A percentile compares a stretch with the other conserved stretches of the same genome.
phyloP scores from a whole-genome alignment of 2,888 invertebrate genomes.

The Hyppa rectilinea region DNA sequence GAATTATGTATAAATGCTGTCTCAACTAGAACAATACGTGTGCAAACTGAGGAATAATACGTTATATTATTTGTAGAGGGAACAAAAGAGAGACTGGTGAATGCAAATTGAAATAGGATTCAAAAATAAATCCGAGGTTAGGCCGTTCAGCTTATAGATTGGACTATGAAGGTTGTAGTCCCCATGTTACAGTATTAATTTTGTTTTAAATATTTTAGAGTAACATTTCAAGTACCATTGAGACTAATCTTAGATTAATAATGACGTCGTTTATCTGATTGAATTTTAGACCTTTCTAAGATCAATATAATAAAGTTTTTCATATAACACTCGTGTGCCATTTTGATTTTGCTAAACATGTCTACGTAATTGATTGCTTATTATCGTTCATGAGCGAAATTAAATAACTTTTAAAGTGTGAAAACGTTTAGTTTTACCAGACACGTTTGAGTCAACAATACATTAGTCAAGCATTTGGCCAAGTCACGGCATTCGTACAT shows the following conservation, averaged over 20 bases:
- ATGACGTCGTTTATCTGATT: not conserved
- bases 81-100: slow-evolving; percentile 53
- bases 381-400: not conserved
- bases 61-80: slow-evolving; percentile 29
- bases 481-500: slow-evolving; percentile 8
- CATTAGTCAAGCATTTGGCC: slow-evolving; percentile 30
- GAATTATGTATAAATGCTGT: slow-evolving; percentile 61
- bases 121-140: slow-evolving; percentile 59
- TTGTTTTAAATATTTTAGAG: not conserved
- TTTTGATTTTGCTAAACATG: not conserved
- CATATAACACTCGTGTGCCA: not conserved
- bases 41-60: slow-evolving; percentile 60
- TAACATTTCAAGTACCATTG: not conserved
- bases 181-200: not conserved
- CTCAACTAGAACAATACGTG: slow-evolving; percentile 67
- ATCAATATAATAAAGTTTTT: not conserved
- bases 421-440: slow-evolving; percentile 13
- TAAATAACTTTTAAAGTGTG: not conserved
- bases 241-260: not conserved
- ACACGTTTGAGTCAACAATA: slow-evolving; percentile 31
- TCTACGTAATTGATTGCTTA: not conserved
- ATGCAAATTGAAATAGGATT: slow-evolving; percentile 49
- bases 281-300: not conserved
- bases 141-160: slow-evolving; percentile 23
- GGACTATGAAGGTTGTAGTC: slow-evolving; percentile 44